Base-by-base conservation (phyloP, 2,888 invertebrate species). In the Cyrtodaria siliqua region DNA sequence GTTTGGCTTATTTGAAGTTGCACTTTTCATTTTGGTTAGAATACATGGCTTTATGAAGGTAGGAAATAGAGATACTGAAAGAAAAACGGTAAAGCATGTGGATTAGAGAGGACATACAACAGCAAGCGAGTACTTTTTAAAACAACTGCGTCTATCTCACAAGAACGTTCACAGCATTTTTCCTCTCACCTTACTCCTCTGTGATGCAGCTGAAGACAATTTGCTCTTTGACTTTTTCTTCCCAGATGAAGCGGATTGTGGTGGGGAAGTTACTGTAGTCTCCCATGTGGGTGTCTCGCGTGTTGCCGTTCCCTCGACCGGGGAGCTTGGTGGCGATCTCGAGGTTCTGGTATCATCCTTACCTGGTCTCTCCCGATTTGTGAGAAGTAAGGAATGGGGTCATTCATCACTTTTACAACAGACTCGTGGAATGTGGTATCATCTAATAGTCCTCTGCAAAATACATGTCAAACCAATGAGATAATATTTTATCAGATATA, bases 321-420 rank as follows among this genome's bases (percentile, higher is more conserved):
- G 73, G 12, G 72, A 73, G 14, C 70, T 59, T 14, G 75, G 79
- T 4, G 71, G 71, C 0, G 75, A 64, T 1, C 52, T 42, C 9
- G 62, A n/a, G 3, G 27, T 47, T 16, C 33, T 24, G 0, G 49
- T 47, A 4, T 26, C 53, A 18, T 50, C 61, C 12, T 47, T 40
- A 4, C 47, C 33, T n/a, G 52, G 69, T 26, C 79, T 69, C 14
- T 85, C 80, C 86, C 77, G 23, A 91, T 86, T 86, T 93, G 93
- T 26, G 84, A 72, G 78, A 91, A 92, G 79, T 91, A 92, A 0
- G 93, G 92, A n/a, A 89, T 85, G 2, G 88, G 85, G 57, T 92
- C 93, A 16, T 88, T 84, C 53, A 81, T 78, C 2, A 92, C 87
- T 59, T 89, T 87, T 24, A 83, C 76, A 29, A 91, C 85, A 0